A percentile compares a stretch with the other conserved stretches of the same genome.
Conservation (phyloP, 2,797 vertebrate genomes). For the Rhinatrema bivittatum region DNA sequence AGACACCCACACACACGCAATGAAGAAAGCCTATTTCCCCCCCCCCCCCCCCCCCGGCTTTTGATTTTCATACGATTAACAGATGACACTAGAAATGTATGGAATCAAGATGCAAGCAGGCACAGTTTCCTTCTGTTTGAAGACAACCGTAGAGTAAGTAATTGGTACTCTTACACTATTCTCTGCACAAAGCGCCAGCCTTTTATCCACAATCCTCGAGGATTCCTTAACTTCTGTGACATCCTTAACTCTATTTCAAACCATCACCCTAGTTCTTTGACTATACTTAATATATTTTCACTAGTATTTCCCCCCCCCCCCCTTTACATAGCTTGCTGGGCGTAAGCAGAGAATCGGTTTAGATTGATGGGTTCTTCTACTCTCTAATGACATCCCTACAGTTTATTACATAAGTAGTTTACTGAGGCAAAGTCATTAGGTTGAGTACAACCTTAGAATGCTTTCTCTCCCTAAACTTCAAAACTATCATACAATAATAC, state of each 20-base stretch:
- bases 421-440: slow-evolving; percentile 18
- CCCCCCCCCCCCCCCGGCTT: no score
- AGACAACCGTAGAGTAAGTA: no score
- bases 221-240: slow-evolving; percentile 12
- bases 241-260: slow-evolving; percentile 8
- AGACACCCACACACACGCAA: no score
- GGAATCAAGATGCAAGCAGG: no score
- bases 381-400: slow-evolving; percentile 19
- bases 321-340: slow-evolving; percentile 10
- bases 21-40: no score
- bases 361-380: slow-evolving; percentile 24
- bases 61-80: no score
- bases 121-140: no score
- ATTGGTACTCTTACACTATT: no score
- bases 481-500: slow-evolving; percentile 5
- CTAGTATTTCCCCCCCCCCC: slow-evolving; percentile 15
- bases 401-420: slow-evolving; percentile 43
- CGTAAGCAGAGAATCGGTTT: slow-evolving; percentile 14
- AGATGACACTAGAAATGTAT: no score
- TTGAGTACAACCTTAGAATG: not conserved
- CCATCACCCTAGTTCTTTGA: slow-evolving; percentile 5
- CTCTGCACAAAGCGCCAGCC: not conserved
- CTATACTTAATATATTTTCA: slow-evolving; percentile 10
- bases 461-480: slow-evolving; percentile 8
- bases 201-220: not conserved